Percentiles rank a stretch among this genome's conserved stretches.
These are phyloP conservation scores for Brachylomia viminalis DNA, from an alignment of 2,888 invertebrate genomes.

Conservation along the genomic window DNA sequence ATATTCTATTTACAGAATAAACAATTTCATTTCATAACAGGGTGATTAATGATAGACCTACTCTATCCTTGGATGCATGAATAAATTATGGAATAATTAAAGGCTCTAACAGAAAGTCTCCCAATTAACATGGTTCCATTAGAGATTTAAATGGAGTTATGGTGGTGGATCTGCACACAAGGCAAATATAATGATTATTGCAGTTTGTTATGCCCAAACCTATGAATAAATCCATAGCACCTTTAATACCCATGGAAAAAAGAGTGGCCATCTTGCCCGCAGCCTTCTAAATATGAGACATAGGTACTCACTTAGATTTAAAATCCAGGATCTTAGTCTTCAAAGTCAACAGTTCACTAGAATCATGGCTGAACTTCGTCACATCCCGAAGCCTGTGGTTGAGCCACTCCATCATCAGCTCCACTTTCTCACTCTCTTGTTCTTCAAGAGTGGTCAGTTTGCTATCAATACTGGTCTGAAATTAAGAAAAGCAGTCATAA, in stretches of 20 bases:
- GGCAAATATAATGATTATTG: neutral
- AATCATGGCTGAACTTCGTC: slow-evolving; percentile 77
- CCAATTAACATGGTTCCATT: neutral
- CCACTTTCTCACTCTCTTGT: slow-evolving; percentile 85
- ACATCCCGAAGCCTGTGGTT: slow-evolving; percentile 81
- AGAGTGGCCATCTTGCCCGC: too few relatives aligned
- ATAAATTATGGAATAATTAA: neutral
- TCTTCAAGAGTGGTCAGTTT: slow-evolving; percentile 81
- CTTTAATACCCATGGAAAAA: neutral
- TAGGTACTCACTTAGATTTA: slow-evolving; percentile 88
- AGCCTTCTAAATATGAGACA: neutral
- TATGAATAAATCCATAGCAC: neutral
- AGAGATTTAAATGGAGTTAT: neutral
- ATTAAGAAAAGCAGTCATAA: neutral
- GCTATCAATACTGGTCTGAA: slow-evolving; percentile 76
- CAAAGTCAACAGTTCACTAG: slow-evolving; percentile 80
- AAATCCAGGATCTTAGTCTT: slow-evolving; percentile 84
- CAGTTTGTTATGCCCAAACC: neutral
- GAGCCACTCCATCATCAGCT: slow-evolving; percentile 87
- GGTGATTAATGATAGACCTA: neutral
- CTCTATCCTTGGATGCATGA: neutral
- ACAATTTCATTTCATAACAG: too few relatives aligned
- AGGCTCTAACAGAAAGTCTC: neutral
- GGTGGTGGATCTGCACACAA: neutral
- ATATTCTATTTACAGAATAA: too few relatives aligned